Base-by-base conservation (phyloP, 1,140 invertebrate genomes). In the Pseudoatta argentina region DNA sequence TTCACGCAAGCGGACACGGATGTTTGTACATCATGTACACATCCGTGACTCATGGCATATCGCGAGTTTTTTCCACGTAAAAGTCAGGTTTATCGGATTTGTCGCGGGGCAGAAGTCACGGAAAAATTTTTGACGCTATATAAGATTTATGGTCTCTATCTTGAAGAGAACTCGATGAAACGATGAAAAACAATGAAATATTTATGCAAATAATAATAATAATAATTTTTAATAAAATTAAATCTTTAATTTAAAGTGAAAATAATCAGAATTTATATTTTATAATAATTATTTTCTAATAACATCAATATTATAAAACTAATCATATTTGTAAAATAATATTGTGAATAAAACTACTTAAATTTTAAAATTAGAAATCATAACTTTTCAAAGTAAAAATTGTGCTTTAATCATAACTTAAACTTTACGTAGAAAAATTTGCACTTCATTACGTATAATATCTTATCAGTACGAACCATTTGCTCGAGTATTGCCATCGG, bases 121-220 rank as follows among this genome's bases (percentile, higher is more conserved):
- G 85, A 67, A 53, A 87, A 64, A 85, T 73, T 85, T 83, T 89
- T 53, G 55, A 59, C 66, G 18, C 24, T 55, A 63, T 83, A 51
- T 34, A 48, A 83, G 79, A 83, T 83, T 83, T 75, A 75, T 51
- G 44, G 53, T 59, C 12, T 18, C 34, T 44, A 39, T 27, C 21
- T 27, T 21, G 30, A 24, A 82, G 24, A 27, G 18, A 24, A 59
- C 24, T 34, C 21, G 18, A 59, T 6, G 57, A 69, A 69, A 81
- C 4, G 21, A 57, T 21, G 51, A 55, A 59, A 4, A 69, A 39
- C 4, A 66, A 39, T 7, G 21, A 83, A 73, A 21, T 73, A 73
- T 73, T 63, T 44, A 10, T 30, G 8, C 2, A 8, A 63, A 75
- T 55, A 24, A 53, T 34, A 63, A 75, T 55, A 24, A 53, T 34